A percentile compares a stretch with the other conserved stretches of the same genome.
Evolutionary conservation across 2,113 vertebrate species (phyloP).

Genomic region (Corynorhinus townsendii): DNA sequence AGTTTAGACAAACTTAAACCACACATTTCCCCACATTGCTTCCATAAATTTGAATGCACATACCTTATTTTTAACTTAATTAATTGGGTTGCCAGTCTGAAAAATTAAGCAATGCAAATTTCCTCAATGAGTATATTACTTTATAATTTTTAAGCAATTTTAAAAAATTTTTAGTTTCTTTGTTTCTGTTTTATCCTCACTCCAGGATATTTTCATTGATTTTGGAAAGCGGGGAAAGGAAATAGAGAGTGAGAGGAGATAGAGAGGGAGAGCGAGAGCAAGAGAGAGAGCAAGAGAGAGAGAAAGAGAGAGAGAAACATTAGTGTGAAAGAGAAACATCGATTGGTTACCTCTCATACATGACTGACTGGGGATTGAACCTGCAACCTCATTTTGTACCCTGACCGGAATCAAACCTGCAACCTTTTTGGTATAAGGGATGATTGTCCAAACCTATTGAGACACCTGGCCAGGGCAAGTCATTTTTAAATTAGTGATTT

Average conservation of each 20-base stretch:
- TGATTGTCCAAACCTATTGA: neutral
- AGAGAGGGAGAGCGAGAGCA: neutral
- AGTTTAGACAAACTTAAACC: neutral
- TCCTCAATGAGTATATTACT: neutral
- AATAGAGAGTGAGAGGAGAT: neutral
- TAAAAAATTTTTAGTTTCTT: neutral
- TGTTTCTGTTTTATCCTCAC: neutral
- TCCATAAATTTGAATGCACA: neutral
- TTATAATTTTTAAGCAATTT: neutral
- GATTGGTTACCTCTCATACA: neutral
- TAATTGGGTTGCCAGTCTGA: neutral
- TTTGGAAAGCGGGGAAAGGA: neutral
- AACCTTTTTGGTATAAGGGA: neutral
- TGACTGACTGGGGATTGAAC: neutral
- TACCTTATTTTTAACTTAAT: neutral
- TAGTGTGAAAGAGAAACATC: neutral
- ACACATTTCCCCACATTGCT: neutral
- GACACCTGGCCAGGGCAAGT: neutral
- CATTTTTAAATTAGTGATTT: neutral
- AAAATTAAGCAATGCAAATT: neutral
- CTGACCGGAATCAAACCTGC: neutral
- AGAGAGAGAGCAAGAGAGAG: neutral
- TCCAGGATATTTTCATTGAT: neutral
- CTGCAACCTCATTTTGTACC: neutral
- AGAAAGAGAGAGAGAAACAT: neutral